A percentile compares a stretch with the other conserved stretches of the same genome.
These are phyloP conservation scores for Nephrotoma appendiculata DNA, from an alignment of 2,888 invertebrate species.

Conservation along the genomic window DNA sequence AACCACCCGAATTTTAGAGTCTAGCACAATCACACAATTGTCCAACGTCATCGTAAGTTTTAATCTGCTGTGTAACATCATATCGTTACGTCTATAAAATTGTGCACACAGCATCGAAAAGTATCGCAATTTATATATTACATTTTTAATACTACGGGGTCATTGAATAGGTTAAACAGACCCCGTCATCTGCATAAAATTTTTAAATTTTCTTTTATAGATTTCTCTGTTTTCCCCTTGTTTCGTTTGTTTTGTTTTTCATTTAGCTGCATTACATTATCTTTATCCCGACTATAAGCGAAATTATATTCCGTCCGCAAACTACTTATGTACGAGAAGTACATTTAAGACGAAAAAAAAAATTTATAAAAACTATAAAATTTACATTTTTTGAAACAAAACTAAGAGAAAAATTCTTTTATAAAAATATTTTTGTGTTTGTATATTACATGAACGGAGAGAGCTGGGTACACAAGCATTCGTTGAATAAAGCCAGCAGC, in stretches of 20 bases:
- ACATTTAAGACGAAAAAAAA: not conserved
- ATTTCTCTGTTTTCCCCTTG: not conserved
- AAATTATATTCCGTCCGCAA: not conserved
- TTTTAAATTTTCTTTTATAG: not conserved
- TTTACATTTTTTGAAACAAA: not conserved
- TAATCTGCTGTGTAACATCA: too few species aligned
- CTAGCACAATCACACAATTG: too few species aligned
- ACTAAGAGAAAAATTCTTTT: not conserved
- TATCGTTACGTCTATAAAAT: too few species aligned
- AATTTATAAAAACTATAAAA: not conserved
- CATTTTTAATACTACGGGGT: not conserved
- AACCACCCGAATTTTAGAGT: too few species aligned
- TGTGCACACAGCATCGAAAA: not conserved
- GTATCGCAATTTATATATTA: not conserved
- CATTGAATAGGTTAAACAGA: conserved; percentile 7
- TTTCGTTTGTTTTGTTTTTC: not conserved
- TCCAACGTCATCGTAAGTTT: too few species aligned
- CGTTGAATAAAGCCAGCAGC: not conserved
- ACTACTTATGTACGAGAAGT: not conserved
- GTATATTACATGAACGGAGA: not conserved
- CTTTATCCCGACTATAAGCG: not conserved
- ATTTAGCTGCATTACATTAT: not conserved
- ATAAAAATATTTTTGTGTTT: not conserved
- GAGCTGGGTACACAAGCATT: not conserved
- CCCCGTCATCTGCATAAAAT: conserved; percentile 1